phyloP scores from a whole-genome alignment of 2,888 invertebrate genomes.

The Rhagium mordax region DNA sequence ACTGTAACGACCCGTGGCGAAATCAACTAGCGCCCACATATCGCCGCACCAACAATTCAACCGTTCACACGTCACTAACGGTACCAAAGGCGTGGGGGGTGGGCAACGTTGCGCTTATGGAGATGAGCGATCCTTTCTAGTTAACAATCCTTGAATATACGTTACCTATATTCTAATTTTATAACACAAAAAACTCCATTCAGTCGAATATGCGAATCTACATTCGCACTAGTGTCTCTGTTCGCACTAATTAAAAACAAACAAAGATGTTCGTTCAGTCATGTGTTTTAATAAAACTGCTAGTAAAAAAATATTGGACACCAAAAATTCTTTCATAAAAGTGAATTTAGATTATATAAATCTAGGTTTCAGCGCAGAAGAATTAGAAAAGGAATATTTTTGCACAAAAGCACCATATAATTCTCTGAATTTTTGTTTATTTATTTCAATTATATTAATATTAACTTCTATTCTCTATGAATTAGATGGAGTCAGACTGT shows the following conservation, averaged over 20 bases:
- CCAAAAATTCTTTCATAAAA: slow-evolving; percentile 37
- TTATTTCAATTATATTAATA: slow-evolving; percentile 19
- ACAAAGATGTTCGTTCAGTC: slow-evolving; percentile 1
- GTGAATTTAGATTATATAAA: slow-evolving; percentile 43
- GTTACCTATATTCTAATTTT: too few species aligned
- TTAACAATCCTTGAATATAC: too few species aligned
- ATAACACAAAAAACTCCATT: too few species aligned
- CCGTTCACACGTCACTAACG: too few species aligned
- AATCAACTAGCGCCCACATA: neutral
- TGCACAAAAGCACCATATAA: slow-evolving; percentile 13
- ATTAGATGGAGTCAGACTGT: slow-evolving; percentile 7
- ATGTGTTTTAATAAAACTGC: slow-evolving; percentile 3
- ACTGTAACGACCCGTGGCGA: neutral
- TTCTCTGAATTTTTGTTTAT: neutral
- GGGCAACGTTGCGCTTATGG: too few species aligned
- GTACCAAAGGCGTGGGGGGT: too few species aligned
- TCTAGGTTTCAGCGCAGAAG: slow-evolving; percentile 45
- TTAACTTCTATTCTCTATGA: slow-evolving; percentile 28
- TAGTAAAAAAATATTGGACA: slow-evolving; percentile 20
- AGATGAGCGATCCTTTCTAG: too few species aligned
- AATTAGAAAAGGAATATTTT: slow-evolving; percentile 40
- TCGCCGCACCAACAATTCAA: too few species aligned
- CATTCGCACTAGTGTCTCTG: too few species aligned
- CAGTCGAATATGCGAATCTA: too few species aligned
- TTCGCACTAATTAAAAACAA: neutral